Evolutionary conservation across 2,888 invertebrate genomes (phyloP), one percentile per base, ranked within the genome.

Genomic region (Aleiodes leptofemur): DNA sequence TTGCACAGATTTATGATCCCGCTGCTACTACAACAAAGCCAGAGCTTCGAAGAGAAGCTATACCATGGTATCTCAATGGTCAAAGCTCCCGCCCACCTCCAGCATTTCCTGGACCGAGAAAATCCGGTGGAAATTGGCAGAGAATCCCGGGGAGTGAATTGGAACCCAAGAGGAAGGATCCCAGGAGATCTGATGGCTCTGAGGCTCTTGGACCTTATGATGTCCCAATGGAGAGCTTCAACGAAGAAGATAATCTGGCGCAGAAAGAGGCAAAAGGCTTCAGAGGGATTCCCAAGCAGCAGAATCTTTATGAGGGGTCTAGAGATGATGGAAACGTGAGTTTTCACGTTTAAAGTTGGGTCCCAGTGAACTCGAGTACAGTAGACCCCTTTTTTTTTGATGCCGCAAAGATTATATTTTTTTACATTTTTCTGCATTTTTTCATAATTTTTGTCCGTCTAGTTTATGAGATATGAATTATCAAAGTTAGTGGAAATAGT

Each of bases 301-400:
- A 73, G 61, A 80, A 64, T 70, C 72, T 79, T 48, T 86, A 86
- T 74, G 88, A 88, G 68, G 87, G 85, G 4, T 68, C 86, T 9
- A 74, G 84, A 7, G 70, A 69, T n/a, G 83, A 86, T 29, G 83
- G 79, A 74, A 84, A 82, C 82, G 88, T 86, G 80, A 74, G 55
- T 71, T 29, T 14, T 51, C 51, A 6, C 13, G 4, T n/a, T 23
- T 23, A 23, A 23, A 23, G 23, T 23, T 1, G 1, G 1, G 23
- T 23, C 23, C 23, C 23, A 23, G 23, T 23, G 23, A 23, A 23
- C 23, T 23, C 23, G 23, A 23, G 23, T 23, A 23, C 23, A 23
- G 23, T 23, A 1, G 23, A 23, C 23, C 1, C 23, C 23, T n/a
- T n/a, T n/a, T n/a, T n/a, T n/a, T n/a, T n/a, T n/a, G n/a, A n/a